phyloP scores from a whole-genome alignment of 2,113 vertebrate genomes.

The Lepidothrix coronata region DNA sequence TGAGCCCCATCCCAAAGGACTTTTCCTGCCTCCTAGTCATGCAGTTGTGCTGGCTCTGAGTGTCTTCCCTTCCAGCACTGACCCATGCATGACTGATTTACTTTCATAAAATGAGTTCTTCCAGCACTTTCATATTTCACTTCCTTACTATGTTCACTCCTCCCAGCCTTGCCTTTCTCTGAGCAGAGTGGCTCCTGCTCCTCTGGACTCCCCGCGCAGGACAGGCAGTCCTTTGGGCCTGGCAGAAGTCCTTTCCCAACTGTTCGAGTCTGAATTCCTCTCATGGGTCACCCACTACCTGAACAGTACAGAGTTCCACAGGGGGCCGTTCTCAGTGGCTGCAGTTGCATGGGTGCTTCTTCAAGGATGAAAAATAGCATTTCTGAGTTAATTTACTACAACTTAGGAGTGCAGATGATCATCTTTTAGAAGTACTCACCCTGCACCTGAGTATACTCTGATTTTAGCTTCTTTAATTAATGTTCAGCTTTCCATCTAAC shows the following conservation, averaged over 20 bases:
- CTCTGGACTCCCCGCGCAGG: background rate
- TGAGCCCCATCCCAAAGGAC: background rate
- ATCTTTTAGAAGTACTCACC: background rate
- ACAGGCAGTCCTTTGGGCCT: background rate
- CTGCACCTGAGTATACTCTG: background rate
- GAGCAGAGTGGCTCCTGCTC: background rate
- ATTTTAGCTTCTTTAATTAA: constrained; percentile 21
- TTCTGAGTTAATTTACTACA: background rate
- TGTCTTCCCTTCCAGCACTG: background rate
- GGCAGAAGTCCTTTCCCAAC: background rate
- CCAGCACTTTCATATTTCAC: background rate
- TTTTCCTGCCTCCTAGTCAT: background rate
- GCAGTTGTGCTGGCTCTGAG: background rate
- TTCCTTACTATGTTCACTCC: background rate
- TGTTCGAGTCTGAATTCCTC: background rate
- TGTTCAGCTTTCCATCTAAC: constrained; percentile 13
- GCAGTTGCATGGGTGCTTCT: background rate
- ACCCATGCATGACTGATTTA: background rate
- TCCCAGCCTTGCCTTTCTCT: background rate
- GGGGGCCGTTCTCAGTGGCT: background rate
- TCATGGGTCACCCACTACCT: background rate
- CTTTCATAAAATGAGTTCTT: background rate
- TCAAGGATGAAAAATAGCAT: background rate
- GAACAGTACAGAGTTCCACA: accelerated
- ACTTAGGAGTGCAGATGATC: background rate